These are phyloP conservation scores for Aphelenchoides avenae DNA, from an alignment of 1,140 invertebrate genomes.

Conservation along the genomic window DNA sequence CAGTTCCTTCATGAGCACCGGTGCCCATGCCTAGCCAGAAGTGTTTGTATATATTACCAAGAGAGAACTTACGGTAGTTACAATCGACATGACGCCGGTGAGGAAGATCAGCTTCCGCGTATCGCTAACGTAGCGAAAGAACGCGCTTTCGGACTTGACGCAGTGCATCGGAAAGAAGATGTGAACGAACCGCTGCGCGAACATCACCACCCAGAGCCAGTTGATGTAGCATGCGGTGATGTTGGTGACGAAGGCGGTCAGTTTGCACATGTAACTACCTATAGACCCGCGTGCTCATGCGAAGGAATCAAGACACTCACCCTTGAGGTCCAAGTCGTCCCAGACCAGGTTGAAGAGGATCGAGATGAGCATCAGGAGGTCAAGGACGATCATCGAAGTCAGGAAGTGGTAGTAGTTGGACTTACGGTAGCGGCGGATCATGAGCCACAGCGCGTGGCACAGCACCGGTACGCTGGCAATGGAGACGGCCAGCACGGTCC, in stretches of 20 bases:
- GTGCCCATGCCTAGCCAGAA: conserved; percentile 25
- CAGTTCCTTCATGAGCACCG: conserved; percentile 25
- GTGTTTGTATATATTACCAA: not conserved
- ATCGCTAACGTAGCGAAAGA: conserved; percentile 19
- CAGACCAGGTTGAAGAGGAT: conserved; percentile 28
- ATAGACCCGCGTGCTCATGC: conserved; percentile 5
- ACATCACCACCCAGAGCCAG: conserved; percentile 23
- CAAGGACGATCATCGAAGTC: conserved; percentile 28
- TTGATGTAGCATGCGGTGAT: conserved; percentile 27
- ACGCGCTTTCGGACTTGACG: conserved; percentile 8
- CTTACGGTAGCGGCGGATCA: conserved; percentile 22
- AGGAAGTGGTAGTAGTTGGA: conserved; percentile 38
- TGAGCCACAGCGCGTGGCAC: conserved; percentile 15
- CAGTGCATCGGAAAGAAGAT: conserved; percentile 32
- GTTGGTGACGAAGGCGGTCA: conserved; percentile 34
- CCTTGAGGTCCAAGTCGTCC: conserved; percentile 7
- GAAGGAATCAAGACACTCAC: not conserved
- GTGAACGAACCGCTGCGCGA: conserved; percentile 28
- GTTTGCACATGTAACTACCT: conserved; percentile 27
- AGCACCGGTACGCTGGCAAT: conserved; percentile 11
- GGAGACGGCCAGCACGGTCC: conserved; percentile 26
- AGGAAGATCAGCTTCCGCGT: conserved; percentile 19
- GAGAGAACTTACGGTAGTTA: conserved; percentile 21
- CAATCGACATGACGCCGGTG: conserved; percentile 19
- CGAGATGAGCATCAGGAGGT: conserved; percentile 10